Evolutionary conservation across 2,888 invertebrate species (phyloP), one percentile per base, ranked within the genome.

Genomic region (Epinotia bilunana): DNA sequence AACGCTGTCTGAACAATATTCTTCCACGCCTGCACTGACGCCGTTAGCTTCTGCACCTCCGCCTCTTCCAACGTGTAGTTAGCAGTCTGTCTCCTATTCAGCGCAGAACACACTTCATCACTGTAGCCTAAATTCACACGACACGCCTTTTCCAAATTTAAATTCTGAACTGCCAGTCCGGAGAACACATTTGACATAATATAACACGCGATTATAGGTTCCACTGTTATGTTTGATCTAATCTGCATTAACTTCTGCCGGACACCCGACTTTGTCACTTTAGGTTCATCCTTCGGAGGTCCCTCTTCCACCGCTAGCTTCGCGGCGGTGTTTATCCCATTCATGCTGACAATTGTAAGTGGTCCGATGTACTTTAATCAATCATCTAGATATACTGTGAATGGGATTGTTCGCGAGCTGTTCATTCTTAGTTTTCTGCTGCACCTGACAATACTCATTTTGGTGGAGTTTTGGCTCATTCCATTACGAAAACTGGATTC

Each of bases 141-240:
- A 86, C 98, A 98, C 3, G 97, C 98, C 89, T 98, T 98, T 87
- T 97, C 98, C 82, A 98, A 94, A 88, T 97, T 97, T 75, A 98
- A 91, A 91, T 98, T 98, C 88, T 98, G 97, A 57, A 97, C 96
- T 73, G 97, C 97, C 78, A 98, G 90, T 79, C 96, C 96, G 0
- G 97, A 97, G 73, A 95, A 92, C 63, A 95, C 95, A 85, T 95
- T 95, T 57, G 96, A 96, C 94, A 96, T 95, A 70, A 96, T 95
- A 83, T 96, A 96, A 82, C 95, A 95, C 6, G 96, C 95, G 79
- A 96, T 93, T 77, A 96, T 95, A 11, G 96, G 96, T 84, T 96
- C 96, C 49, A 96, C 96, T 0, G 96, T 96, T 73, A 96, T 95
- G 79, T 95, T 96, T 33, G 95, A 91, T 79, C 91, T 91, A 76